Percentiles rank a stretch among this genome's conserved stretches.
Conservation (phyloP, 1,140 invertebrate genomes). For the Dendroctonus valens region DNA sequence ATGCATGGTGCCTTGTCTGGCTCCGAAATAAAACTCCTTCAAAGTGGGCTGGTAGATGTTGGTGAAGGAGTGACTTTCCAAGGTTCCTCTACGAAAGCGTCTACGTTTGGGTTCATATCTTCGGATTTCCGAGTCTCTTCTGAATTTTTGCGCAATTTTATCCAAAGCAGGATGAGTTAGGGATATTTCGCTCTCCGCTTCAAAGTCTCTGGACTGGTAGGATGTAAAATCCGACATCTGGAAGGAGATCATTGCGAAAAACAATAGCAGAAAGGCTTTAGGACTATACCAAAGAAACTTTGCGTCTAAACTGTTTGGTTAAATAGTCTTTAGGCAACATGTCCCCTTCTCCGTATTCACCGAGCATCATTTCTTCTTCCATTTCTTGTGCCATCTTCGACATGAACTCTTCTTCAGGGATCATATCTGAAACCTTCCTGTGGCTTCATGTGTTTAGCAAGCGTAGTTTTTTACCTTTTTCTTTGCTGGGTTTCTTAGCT, state of each 20-base stretch:
- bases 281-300: conserved; percentile 31
- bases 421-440: conserved; percentile 14
- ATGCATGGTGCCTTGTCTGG: conserved; percentile 41
- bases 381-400: conserved; percentile 27
- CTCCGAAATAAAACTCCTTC: conserved; percentile 45
- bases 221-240: conserved; percentile 41
- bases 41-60: conserved; percentile 47
- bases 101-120: conserved; percentile 46
- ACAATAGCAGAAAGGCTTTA: background rate
- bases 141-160: conserved; percentile 43
- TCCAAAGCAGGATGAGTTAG: conserved; percentile 6
- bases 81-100: conserved; percentile 52
- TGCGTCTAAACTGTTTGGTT: conserved; percentile 36
- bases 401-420: conserved; percentile 27
- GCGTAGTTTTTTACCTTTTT: conserved; percentile 4
- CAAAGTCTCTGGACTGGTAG: conserved; percentile 35
- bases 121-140: conserved; percentile 42
- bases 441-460: background rate
- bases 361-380: conserved; percentile 9
- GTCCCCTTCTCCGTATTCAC: conserved; percentile 24
- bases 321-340: conserved; percentile 29
- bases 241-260: conserved; percentile 1
- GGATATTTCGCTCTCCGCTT: conserved; percentile 10
- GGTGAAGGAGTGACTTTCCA: conserved; percentile 57
- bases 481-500: conserved; percentile 2